Conservation (phyloP, 2,888 invertebrate genomes). For the Adelognathus sp. region DNA sequence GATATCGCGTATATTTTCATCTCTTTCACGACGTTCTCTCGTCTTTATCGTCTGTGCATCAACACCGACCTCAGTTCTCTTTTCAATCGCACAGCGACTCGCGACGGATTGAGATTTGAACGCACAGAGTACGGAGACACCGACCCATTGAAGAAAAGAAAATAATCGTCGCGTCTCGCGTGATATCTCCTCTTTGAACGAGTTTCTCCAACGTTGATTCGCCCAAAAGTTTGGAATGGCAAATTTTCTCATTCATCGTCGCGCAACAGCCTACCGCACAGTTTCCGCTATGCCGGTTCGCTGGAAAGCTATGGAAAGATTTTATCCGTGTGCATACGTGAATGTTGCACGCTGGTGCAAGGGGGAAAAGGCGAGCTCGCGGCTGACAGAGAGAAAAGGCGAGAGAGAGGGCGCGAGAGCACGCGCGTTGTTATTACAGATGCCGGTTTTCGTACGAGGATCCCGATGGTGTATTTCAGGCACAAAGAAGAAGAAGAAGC, state of each 20-base stretch:
- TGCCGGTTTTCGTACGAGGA: conserved; percentile 74
- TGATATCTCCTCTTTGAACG: conserved; percentile 3
- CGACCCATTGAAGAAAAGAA: conserved; percentile 48
- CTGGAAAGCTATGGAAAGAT: conserved; percentile 7
- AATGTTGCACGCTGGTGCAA: conserved; percentile 32
- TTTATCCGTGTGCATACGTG: conserved; percentile 13
- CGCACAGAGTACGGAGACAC: neutral
- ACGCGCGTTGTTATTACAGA: conserved; percentile 77
- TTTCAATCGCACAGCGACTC: conserved; percentile 14
- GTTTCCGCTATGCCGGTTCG: conserved; percentile 17
- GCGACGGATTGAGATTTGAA: conserved; percentile 41
- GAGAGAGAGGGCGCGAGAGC: conserved; percentile 48
- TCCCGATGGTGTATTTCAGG: conserved; percentile 77
- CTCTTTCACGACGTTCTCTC: neutral
- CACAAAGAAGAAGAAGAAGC: conserved; percentile 72
- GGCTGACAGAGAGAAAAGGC: conserved; percentile 11
- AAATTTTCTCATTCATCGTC: neutral
- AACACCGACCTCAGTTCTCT: neutral
- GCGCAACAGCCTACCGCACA: neutral
- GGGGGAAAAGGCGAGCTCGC: neutral
- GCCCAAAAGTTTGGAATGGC: conserved; percentile 13
- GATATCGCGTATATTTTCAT: conserved; percentile 10
- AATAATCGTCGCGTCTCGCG: conserved; percentile 38
- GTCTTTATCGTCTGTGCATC: neutral
- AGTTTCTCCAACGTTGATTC: conserved; percentile 40